phyloP scores from a whole-genome alignment of 2,797 vertebrate genomes.

The Gallinago nigripennis region DNA sequence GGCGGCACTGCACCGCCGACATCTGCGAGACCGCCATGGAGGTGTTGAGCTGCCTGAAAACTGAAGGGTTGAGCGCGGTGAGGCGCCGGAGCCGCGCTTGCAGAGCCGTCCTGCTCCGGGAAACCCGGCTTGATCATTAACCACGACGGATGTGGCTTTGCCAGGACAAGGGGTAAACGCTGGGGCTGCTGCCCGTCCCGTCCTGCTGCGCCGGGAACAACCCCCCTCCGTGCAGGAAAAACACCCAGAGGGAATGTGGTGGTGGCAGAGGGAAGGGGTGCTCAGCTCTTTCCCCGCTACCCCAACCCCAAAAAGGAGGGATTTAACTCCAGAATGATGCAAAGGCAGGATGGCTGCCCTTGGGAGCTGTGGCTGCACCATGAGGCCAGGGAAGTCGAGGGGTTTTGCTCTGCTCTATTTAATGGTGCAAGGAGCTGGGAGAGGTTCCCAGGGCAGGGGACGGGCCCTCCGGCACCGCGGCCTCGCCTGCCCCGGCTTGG shows the following conservation, averaged over 20 bases:
- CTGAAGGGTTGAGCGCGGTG: conserved; percentile 39
- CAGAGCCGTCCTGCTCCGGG: not conserved
- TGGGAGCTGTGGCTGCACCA: rapidly evolving
- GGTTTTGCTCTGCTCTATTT: not conserved
- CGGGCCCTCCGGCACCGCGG: not conserved
- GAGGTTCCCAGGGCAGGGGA: conserved; percentile 13
- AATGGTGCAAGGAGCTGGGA: not conserved
- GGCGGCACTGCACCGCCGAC: conserved; percentile 92
- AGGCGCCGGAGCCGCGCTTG: not conserved
- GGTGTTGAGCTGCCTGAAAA: conserved; percentile 92
- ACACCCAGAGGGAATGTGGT: rapidly evolving
- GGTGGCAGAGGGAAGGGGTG: not conserved
- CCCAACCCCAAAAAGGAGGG: not conserved
- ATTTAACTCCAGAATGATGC: rapidly evolving
- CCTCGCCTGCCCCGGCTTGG: conserved; percentile 1
- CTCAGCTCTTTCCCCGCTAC: not conserved
- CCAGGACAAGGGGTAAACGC: rapidly evolving
- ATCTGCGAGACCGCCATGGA: conserved; percentile 94
- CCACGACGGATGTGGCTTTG: not conserved
- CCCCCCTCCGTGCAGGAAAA: rapidly evolving
- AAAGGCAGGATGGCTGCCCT: not conserved
- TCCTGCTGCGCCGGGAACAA: not conserved
- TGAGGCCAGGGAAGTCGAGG: rapidly evolving
- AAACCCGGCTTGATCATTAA: not conserved
- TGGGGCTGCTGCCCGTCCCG: not conserved